A percentile compares a stretch with the other conserved stretches of the same genome.
phyloP scores from a whole-genome alignment of 2,797 vertebrate genomes.

The Mormyrus proboscirostris region DNA sequence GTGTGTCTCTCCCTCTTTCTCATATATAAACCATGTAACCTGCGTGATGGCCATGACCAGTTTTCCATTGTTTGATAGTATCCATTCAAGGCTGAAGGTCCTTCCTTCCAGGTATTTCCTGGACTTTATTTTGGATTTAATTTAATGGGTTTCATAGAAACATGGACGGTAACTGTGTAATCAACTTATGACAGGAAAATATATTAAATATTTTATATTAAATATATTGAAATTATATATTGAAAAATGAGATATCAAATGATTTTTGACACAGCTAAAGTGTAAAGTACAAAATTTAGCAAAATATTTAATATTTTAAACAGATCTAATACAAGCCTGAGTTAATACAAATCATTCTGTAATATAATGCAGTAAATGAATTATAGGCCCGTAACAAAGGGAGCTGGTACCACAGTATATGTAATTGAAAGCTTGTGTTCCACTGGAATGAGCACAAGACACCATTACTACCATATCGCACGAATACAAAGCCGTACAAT shows the following conservation, averaged over 20 bases:
- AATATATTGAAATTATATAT: not conserved
- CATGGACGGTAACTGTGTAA: not conserved
- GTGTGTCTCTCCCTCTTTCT: not conserved
- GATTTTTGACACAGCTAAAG: not conserved
- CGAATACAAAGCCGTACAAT: not conserved
- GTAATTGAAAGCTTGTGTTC: not conserved
- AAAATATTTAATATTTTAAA: not conserved
- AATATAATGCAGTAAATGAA: not conserved
- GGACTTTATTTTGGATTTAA: not conserved
- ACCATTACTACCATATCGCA: not conserved
- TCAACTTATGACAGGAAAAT: not conserved
- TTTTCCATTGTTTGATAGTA: not conserved
- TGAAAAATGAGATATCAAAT: not conserved
- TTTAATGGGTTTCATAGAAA: not conserved
- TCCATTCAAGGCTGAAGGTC: not conserved
- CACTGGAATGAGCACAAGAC: not conserved
- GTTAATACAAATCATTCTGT: not conserved
- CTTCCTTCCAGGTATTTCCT: not conserved
- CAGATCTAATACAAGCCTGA: not conserved
- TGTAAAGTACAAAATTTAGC: not conserved
- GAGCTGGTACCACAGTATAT: not conserved
- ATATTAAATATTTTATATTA: not conserved
- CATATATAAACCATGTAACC: not conserved
- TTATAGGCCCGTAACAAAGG: not conserved
- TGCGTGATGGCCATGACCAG: not conserved